A percentile compares a stretch with the other conserved stretches of the same genome.
These are phyloP conservation scores for Drosophila kanekoi DNA, from an alignment of 2,888 invertebrate species.

Conservation along the genomic window DNA sequence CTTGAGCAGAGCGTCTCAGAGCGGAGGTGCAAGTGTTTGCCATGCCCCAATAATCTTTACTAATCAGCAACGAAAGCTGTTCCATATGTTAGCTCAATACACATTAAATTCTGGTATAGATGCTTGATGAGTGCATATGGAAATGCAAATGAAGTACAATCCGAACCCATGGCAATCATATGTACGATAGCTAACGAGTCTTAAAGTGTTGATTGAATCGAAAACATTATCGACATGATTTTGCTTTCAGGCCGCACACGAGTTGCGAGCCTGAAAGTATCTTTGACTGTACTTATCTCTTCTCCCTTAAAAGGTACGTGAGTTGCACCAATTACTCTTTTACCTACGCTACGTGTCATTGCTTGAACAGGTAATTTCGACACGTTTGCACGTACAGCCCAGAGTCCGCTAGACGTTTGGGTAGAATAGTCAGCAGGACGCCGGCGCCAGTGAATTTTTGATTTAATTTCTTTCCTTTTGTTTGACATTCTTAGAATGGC, in stretches of 20 bases:
- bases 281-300: slow-evolving; percentile 13
- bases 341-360: slow-evolving; percentile 15
- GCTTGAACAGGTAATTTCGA: slow-evolving; percentile 51
- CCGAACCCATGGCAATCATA: slow-evolving; percentile 19
- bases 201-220: slow-evolving; percentile 51
- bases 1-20: slow-evolving; percentile 4
- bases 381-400: slow-evolving; percentile 52
- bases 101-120: slow-evolving; percentile 25
- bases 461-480: slow-evolving; percentile 47
- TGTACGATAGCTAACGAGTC: slow-evolving; percentile 46
- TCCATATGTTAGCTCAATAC: slow-evolving; percentile 19
- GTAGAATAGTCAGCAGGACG: slow-evolving; percentile 62
- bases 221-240: slow-evolving; percentile 43
- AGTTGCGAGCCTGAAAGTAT: neutral
- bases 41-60: slow-evolving; percentile 69
- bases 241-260: slow-evolving; percentile 29
- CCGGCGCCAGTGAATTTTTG: slow-evolving; percentile 72
- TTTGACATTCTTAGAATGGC: slow-evolving; percentile 59
- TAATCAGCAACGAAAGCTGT: slow-evolving; percentile 69
- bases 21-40: slow-evolving; percentile 61
- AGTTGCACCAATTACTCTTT: slow-evolving; percentile 26
- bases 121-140: neutral
- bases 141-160: slow-evolving; percentile 5
- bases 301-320: slow-evolving; percentile 11
- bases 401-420: slow-evolving; percentile 35